These are phyloP conservation scores for Mormyrus hasselquistii DNA, from an alignment of 2,797 vertebrate species.

Conservation along the genomic window DNA sequence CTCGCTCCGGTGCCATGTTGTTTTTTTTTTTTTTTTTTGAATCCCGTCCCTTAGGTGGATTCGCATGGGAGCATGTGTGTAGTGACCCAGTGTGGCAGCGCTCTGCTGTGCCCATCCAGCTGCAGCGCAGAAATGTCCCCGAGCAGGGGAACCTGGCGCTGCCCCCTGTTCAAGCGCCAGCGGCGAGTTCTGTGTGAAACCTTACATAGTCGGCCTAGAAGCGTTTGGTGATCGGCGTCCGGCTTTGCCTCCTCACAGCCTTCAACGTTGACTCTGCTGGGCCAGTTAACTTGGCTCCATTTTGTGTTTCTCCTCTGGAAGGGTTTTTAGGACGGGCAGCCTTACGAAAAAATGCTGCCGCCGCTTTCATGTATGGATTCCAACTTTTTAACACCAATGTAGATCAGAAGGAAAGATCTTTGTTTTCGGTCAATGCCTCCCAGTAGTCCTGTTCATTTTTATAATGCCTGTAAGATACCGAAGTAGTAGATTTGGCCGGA, in stretches of 20 bases:
- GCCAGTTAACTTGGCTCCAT: neutral
- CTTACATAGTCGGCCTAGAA: neutral
- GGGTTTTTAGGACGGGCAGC: neutral
- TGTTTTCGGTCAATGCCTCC: neutral
- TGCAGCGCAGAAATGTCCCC: neutral
- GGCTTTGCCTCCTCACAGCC: neutral
- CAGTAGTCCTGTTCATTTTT: neutral
- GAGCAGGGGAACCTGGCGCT: neutral
- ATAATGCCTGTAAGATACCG: neutral
- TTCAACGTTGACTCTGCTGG: neutral
- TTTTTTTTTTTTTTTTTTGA: neutral
- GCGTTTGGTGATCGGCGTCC: neutral
- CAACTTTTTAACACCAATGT: neutral
- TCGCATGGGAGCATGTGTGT: neutral
- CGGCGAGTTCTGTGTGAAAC: neutral
- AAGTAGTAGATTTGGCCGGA: neutral
- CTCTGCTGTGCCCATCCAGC: neutral
- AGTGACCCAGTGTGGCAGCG: neutral
- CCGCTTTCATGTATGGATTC: neutral
- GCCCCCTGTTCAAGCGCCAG: neutral
- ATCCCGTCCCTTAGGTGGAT: neutral
- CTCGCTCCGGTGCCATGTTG: neutral
- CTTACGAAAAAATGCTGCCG: neutral
- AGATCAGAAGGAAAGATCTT: neutral
- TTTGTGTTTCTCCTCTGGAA: neutral